Evolutionary conservation across 1,140 invertebrate genomes (phyloP).

Genomic region (Caenorhabditis inopinata): DNA sequence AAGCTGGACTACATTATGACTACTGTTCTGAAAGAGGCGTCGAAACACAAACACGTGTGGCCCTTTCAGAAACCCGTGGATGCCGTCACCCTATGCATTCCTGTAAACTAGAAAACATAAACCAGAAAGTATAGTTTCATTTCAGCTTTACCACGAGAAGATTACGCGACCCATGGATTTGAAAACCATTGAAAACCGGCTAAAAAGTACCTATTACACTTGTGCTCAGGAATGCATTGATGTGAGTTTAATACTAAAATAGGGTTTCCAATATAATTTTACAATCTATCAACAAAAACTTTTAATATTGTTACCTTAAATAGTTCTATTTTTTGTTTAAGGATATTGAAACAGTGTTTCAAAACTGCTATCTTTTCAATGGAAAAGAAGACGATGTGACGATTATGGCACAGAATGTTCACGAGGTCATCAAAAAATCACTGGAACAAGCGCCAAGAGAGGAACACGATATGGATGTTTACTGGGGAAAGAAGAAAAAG

Average conservation of each 20-base stretch:
- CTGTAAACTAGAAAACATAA: neutral
- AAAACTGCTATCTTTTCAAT: slow-evolving; percentile 98
- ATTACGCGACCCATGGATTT: slow-evolving; percentile 94
- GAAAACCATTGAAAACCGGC: slow-evolving; percentile 92
- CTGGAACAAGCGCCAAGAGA: slow-evolving; percentile 32
- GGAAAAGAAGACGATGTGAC: slow-evolving; percentile 94
- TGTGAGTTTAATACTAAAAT: too few relatives aligned
- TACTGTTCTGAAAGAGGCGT: slow-evolving; percentile 88
- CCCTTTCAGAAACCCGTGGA: slow-evolving; percentile 97
- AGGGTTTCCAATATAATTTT: too few relatives aligned
- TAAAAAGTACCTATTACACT: slow-evolving; percentile 96
- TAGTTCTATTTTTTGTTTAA: slow-evolving; percentile 69
- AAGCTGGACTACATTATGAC: slow-evolving; percentile 91
- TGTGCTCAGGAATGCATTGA: slow-evolving; percentile 92
- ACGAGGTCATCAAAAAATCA: slow-evolving; percentile 55
- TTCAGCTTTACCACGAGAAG: slow-evolving; percentile 89
- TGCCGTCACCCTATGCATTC: slow-evolving; percentile 75
- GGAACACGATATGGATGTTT: slow-evolving; percentile 6
- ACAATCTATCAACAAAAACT: too few relatives aligned
- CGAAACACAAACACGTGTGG: slow-evolving; percentile 98
- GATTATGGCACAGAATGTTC: slow-evolving; percentile 75
- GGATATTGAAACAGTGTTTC: slow-evolving; percentile 98
- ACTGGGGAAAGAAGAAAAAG: slow-evolving; percentile 22
- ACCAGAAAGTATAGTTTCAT: neutral
- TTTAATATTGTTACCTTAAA: too few relatives aligned